Evolutionary conservation across 2,797 vertebrate genomes (phyloP).

Genomic region (Chiroxiphia lanceolata): DNA sequence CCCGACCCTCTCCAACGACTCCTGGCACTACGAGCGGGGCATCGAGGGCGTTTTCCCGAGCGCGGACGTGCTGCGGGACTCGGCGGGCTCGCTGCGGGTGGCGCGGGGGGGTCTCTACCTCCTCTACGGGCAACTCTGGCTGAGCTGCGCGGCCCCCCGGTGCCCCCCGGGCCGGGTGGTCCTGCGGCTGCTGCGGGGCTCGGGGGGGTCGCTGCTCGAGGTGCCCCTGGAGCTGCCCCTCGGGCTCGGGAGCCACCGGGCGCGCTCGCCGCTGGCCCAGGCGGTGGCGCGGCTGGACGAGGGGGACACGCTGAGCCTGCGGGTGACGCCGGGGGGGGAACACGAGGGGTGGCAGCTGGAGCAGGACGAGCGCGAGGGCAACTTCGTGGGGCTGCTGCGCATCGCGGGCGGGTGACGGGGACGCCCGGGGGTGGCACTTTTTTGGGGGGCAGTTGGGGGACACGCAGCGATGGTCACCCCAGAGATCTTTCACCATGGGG

Average conservation of each 20-base stretch:
- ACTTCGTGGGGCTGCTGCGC: constrained; percentile 10
- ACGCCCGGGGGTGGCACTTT: not conserved
- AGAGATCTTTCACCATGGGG: too few relatives aligned
- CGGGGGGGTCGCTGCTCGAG: fast-evolving
- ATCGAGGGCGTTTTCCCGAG: constrained; percentile 13
- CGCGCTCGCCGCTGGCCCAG: not conserved
- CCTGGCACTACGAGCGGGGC: not conserved
- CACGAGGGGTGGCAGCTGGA: not conserved
- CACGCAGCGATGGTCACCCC: too few relatives aligned
- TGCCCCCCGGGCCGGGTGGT: not conserved
- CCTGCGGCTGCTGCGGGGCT: not conserved
- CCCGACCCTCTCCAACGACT: not conserved
- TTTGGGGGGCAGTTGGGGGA: too few relatives aligned
- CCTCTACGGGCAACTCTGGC: not conserved
- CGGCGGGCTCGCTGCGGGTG: not conserved
- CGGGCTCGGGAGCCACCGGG: too few relatives aligned
- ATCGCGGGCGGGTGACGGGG: not conserved
- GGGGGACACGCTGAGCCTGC: not conserved
- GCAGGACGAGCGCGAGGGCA: not conserved
- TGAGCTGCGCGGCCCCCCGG: fast-evolving
- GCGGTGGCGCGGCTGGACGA: not conserved
- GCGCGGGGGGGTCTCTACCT: not conserved
- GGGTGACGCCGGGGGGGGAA: too few relatives aligned
- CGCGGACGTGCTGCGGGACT: not conserved
- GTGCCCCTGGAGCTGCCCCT: not conserved